These are phyloP conservation scores for Machimus atricapillus DNA, from an alignment of 2,888 invertebrate species.

Conservation along the genomic window DNA sequence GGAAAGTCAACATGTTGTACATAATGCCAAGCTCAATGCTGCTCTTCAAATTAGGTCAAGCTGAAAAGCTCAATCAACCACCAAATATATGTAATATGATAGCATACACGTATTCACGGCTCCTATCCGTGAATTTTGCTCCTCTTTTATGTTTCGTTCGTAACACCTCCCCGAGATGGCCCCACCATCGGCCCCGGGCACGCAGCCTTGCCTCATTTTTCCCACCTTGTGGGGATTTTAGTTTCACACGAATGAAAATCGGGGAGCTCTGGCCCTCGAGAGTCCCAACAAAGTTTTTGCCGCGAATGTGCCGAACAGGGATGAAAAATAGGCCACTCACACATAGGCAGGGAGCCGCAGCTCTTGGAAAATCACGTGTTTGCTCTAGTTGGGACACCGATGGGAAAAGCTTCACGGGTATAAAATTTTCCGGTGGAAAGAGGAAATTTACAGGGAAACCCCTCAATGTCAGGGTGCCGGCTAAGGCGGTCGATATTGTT, in stretches of 20 bases:
- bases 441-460: background rate
- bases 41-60: background rate
- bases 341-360: background rate
- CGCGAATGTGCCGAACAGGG: background rate
- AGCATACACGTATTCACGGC: background rate
- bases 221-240: background rate
- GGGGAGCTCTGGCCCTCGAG: background rate
- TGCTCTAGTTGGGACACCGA: background rate
- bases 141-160: background rate
- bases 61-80: background rate
- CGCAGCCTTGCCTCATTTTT: background rate
- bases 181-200: background rate
- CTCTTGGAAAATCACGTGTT: background rate
- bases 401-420: background rate
- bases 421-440: background rate
- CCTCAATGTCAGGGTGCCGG: background rate
- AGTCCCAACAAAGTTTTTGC: background rate
- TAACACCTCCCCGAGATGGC: background rate
- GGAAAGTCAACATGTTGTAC: background rate
- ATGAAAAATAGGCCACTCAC: background rate
- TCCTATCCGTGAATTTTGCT: background rate
- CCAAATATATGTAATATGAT: background rate
- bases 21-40: background rate
- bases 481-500: background rate
- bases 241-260: background rate